Percentiles rank a stretch among this genome's conserved stretches.
Conservation (phyloP, 2,888 invertebrate species). For the Caenorhabditis sinica region DNA sequence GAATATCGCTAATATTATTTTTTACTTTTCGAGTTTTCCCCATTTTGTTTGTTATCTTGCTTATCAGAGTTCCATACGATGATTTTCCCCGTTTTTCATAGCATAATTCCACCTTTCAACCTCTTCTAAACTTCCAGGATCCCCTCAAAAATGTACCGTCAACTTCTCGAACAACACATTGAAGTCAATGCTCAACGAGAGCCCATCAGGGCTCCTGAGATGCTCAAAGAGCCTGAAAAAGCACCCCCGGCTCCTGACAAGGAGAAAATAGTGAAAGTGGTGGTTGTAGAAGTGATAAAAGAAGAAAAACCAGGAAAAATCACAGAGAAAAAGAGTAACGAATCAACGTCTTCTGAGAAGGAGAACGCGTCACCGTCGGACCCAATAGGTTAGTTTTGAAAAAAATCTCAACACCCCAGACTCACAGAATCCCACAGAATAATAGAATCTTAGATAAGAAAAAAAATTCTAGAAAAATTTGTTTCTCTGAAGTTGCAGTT, state of each 20-base stretch:
- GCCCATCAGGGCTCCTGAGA: not conserved
- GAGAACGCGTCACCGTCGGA: constrained; percentile 51
- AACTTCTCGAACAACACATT: constrained; percentile 51
- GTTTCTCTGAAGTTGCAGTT: too few relatives aligned
- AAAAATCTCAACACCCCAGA: too few relatives aligned
- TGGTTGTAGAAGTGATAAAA: not conserved
- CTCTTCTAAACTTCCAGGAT: not conserved
- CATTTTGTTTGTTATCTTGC: too few relatives aligned
- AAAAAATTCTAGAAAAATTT: too few relatives aligned
- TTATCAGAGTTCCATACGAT: too few relatives aligned
- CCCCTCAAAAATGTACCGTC: constrained; percentile 41
- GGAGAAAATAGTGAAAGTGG: not conserved
- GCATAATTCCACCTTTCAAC: not conserved
- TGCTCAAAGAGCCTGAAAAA: constrained; percentile 15
- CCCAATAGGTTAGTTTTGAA: constrained; percentile 45
- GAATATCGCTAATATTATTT: too few relatives aligned
- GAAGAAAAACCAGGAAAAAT: constrained; percentile 14
- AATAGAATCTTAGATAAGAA: too few relatives aligned
- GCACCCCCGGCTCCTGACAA: not conserved
- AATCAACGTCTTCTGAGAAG: constrained; percentile 48
- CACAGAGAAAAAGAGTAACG: not conserved
- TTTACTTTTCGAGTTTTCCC: too few relatives aligned
- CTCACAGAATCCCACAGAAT: too few relatives aligned
- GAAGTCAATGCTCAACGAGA: constrained; percentile 45
- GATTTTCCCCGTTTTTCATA: not conserved